Percentiles rank a stretch among this genome's conserved stretches.
phyloP scores from a whole-genome alignment of 2,888 invertebrate species.

The Heteromyza rotundicornis region DNA sequence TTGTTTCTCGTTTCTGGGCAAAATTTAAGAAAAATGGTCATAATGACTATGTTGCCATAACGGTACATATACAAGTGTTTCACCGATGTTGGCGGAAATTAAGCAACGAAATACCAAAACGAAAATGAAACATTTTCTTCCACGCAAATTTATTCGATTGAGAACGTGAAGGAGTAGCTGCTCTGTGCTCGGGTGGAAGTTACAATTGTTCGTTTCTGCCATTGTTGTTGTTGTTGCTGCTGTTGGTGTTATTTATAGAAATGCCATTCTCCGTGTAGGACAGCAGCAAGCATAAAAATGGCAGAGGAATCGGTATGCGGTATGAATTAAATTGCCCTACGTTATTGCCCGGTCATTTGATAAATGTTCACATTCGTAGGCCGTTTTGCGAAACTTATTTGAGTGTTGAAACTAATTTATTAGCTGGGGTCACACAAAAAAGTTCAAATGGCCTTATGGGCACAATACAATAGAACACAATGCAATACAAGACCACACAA shows the following conservation, averaged over 20 bases:
- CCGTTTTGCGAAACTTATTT: not conserved
- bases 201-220: conserved; percentile 1
- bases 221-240: not conserved
- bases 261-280: no score
- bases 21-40: no score
- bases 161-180: conserved; percentile 17
- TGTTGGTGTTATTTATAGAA: not conserved
- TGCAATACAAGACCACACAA: no score
- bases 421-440: not conserved
- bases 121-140: not conserved
- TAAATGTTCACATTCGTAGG: conserved; percentile 5
- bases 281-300: no score
- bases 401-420: no score
- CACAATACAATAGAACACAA: no score
- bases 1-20: no score
- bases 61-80: not conserved
- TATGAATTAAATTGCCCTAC: no score
- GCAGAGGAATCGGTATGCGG: no score
- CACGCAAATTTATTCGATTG: conserved; percentile 15
- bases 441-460: no score
- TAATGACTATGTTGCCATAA: not conserved
- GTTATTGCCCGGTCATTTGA: not conserved
- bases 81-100: not conserved
- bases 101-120: not conserved
- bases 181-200: no score